A percentile compares a stretch with the other conserved stretches of the same genome.
phyloP scores from a whole-genome alignment of 2,888 invertebrate genomes.

The Melipona beecheii region DNA sequence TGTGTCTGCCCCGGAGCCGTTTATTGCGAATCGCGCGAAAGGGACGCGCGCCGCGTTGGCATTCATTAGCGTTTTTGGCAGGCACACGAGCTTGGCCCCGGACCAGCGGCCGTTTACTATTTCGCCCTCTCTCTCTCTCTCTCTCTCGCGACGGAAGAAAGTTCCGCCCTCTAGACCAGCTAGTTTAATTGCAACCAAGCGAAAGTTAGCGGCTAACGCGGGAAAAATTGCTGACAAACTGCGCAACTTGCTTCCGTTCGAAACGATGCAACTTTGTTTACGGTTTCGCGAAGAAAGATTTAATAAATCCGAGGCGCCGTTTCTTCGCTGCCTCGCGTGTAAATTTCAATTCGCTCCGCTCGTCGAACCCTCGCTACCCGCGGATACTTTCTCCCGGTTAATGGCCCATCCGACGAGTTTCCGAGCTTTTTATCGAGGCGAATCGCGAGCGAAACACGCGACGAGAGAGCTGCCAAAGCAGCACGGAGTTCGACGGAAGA shows the following conservation, averaged over 20 bases:
- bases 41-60: conserved; percentile 26
- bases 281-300: conserved; percentile 43
- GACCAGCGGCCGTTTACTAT: conserved; percentile 59
- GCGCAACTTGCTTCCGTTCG: conserved; percentile 41
- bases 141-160: conserved; percentile 17
- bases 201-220: conserved; percentile 54
- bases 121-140: conserved; percentile 9
- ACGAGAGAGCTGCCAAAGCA: not conserved
- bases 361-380: conserved; percentile 4
- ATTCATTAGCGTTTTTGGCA: conserved; percentile 62
- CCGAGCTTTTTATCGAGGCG: conserved; percentile 13
- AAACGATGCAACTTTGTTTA: conserved; percentile 52
- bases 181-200: conserved; percentile 52
- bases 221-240: conserved; percentile 62
- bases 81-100: conserved; percentile 36
- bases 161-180: conserved; percentile 26
- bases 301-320: conserved; percentile 44
- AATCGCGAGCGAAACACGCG: not conserved
- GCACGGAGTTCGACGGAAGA: not conserved
- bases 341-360: conserved; percentile 45
- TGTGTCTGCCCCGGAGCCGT: conserved; percentile 43
- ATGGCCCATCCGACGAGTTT: conserved; percentile 26
- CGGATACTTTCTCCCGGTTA: conserved; percentile 31
- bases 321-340: not conserved
- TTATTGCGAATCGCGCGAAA: conserved; percentile 49